Evolutionary conservation across 2,797 vertebrate genomes (phyloP), one percentile per base, ranked within the genome.

Genomic region (Sebastolobus alascanus): DNA sequence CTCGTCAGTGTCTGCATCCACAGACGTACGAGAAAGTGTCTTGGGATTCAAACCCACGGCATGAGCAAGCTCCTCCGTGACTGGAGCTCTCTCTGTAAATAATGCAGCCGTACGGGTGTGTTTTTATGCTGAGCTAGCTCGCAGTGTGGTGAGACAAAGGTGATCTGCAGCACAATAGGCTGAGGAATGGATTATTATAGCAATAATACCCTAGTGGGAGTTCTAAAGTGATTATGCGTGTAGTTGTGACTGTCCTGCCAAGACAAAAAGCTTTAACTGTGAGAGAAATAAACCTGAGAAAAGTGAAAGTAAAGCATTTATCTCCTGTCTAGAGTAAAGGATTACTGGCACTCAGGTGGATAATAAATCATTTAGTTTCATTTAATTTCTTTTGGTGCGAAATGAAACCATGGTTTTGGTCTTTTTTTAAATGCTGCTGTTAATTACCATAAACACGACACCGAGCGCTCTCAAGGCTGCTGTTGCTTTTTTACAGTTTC

Each of bases 171-270:
- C 14, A 67, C 76, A 79, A 54, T 40, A 60, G 22, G 60, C 79
- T 66, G 79, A 76, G 56, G 76, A 55, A 74, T 70, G 71, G 70
- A 66, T 84, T 67, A 75, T 83, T 67, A 72, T 9, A 75, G 77
- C 84, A 79, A 71, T 73, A 79, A 87, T 40, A 54, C 67, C 71
- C 81, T n/a, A 33, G 75, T 82, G 81, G 55, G 25, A 70, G 33
- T 68, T 73, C 33, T 72, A 29, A 20, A 33, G 33, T 65, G 58
- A 69, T 78, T 60, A 37, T 68, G 40, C 52, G 58, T 68, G 50
- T 63, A 31, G 56, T 27, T 43, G 40, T 35, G 67, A 75, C 59
- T 59, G 27, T 63, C 74, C 75, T 73, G 72, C 64, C 8, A 22
- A 73, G 64, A 81, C 60, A 5, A 80, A 76, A 64, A 43, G 54